Evolutionary conservation across 2,113 vertebrate species (phyloP), one percentile per base, ranked within the genome.

Genomic region (Capreolus pygargus): DNA sequence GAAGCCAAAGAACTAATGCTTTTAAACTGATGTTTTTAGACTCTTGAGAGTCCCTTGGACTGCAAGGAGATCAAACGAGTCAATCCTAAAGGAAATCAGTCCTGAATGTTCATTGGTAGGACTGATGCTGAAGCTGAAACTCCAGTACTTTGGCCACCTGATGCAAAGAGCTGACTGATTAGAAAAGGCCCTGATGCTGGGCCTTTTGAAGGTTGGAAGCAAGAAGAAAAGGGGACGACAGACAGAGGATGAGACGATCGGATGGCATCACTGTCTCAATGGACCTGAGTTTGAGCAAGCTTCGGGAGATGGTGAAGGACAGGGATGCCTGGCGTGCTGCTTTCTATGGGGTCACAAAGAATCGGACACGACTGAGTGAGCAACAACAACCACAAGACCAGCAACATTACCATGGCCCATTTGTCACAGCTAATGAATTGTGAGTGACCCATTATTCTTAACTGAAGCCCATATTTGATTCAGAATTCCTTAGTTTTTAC

Each of bases 351-450:
- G 3, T 70, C n/a, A 8, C 67, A 70, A 10, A 39, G n/a, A 70
- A 19, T 39, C 0, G 5, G 9, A 70, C 67, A 23, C 0, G 10
- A 39, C 67, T 36, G 19, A 17, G 19, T 12, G n/a, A 54, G 52
- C 52, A 54, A 54, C 52, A 70, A 39, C n/a, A 67, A 19, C n/a
- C 33, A 30, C 16, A 67, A 12, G 17, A 21, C 0, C 64, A 70
- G 19, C n/a, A 39, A 12, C n/a, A 39, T 39, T 39, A 6, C 67
- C n/a, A 23, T 11, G 11, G 28, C 3, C 5, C 43, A 54, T 83
- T 60, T 74, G 21, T 86, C 50, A 70, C 10, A 86, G 67, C 54
- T n/a, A 43, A 60, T 43, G 28, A 79, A 79, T 4, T 5, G 23
- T 3, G 25, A 52, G 5, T 89, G 43, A 17, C 39, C 5, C 52